These are phyloP conservation scores for Scaeva pyrastri DNA, from an alignment of 2,888 invertebrate genomes.

Conservation along the genomic window DNA sequence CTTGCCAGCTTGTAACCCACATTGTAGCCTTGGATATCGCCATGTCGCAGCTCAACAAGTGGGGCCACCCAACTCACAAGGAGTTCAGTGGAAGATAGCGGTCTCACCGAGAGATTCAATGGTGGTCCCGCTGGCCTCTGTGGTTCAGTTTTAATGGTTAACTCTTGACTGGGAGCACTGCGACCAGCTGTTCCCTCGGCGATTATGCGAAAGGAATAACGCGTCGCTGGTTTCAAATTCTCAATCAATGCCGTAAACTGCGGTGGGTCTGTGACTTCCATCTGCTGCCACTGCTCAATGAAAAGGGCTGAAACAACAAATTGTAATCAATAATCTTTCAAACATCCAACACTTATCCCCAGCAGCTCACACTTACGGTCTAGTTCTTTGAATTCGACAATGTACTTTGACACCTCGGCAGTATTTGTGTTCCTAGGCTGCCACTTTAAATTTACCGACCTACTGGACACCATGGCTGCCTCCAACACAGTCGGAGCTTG, in stretches of 20 bases:
- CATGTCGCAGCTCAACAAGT: slow-evolving; percentile 88
- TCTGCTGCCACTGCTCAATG: slow-evolving; percentile 87
- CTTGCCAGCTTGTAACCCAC: slow-evolving; percentile 85
- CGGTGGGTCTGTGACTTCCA: slow-evolving; percentile 88
- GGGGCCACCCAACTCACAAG: slow-evolving; percentile 91
- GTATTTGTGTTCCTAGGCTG: slow-evolving; percentile 88
- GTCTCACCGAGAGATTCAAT: slow-evolving; percentile 87
- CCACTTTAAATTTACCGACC: slow-evolving; percentile 91
- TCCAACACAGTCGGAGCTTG: slow-evolving; percentile 88
- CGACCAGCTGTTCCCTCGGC: slow-evolving; percentile 91
- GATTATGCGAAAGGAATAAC: slow-evolving; percentile 88
- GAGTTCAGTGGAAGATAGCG: slow-evolving; percentile 90
- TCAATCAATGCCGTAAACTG: slow-evolving; percentile 88
- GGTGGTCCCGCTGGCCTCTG: slow-evolving; percentile 90
- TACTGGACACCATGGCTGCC: slow-evolving; percentile 89
- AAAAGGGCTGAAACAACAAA: slow-evolving; percentile 79
- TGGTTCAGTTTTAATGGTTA: slow-evolving; percentile 88
- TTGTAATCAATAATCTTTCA: slow-evolving; percentile 29
- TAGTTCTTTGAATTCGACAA: slow-evolving; percentile 88
- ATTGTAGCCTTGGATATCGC: slow-evolving; percentile 91
- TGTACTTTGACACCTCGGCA: slow-evolving; percentile 89
- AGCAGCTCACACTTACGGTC: slow-evolving; percentile 84
- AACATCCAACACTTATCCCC: background rate
- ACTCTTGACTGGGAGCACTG: slow-evolving; percentile 88
- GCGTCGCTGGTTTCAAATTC: slow-evolving; percentile 89